Conservation (phyloP, 2,888 invertebrate genomes). For the Lysandra coridon region DNA sequence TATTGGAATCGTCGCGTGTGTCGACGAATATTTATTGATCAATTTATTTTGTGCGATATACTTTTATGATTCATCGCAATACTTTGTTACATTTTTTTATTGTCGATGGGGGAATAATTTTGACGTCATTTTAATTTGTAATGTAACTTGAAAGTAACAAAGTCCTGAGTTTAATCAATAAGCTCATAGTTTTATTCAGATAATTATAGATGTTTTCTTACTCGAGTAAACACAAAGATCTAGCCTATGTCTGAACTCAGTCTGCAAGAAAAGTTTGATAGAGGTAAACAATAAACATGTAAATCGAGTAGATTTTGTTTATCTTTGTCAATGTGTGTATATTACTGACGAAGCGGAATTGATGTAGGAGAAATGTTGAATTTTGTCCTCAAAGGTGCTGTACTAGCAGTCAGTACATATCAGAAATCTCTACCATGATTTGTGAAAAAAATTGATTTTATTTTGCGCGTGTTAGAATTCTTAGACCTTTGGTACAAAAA, state of each 20-base stretch:
- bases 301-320: background rate
- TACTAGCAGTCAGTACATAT: too few relatives aligned
- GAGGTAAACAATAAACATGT: background rate
- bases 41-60: background rate
- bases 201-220: background rate
- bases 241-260: background rate
- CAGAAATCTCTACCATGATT: too few relatives aligned
- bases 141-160: background rate
- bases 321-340: background rate
- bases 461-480: too few relatives aligned
- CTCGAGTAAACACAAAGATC: background rate
- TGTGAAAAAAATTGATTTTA: too few relatives aligned
- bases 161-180: background rate
- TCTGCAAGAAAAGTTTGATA: background rate
- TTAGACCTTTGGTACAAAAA: too few relatives aligned
- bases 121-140: background rate
- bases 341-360: background rate
- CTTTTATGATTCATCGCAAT: background rate
- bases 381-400: background rate
- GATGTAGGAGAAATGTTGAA: background rate
- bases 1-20: background rate
- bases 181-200: background rate
- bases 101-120: background rate
- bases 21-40: constrained; percentile 1
- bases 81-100: background rate